Evolutionary conservation across 2,797 vertebrate species (phyloP), one percentile per base, ranked within the genome.

Genomic region (Channa striata): DNA sequence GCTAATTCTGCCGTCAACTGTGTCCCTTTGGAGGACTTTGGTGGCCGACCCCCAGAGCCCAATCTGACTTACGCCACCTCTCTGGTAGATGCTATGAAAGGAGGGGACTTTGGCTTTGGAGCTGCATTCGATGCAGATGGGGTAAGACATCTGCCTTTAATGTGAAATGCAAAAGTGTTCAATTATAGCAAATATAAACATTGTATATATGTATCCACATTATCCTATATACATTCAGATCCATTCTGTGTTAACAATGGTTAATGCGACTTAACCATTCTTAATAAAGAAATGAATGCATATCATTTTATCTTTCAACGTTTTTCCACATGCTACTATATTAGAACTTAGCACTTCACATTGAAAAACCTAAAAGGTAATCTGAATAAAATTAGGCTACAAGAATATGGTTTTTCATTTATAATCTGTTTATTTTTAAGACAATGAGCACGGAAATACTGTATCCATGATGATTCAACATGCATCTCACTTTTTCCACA

Each of bases 51-150:
- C 78, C 97, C 98, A 9, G 97, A 99, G 92, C 98, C 98, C 53
- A 98, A 95, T 88, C 92, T 97, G 83, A 97, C 94, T 0, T 98
- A 97, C 0, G 97, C 98, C 72, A 94, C 95, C 23, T 92, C 96
- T 11, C 94, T 99, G 87, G 91, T 98, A 61, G 97, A 99, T 58
- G 95, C 96, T 68, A 99, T 99, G 98, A 98, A 96, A 89, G 96
- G 96, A 74, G 97, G 98, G 1, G 98, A 99, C 57, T 97, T 97
- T 87, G 97, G 97, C 68, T 96, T 99, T 89, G 98, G 98, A 83
- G 98, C 97, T 50, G 98, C 98, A 1, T 98, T 99, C 87, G 98
- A 99, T 92, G 97, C 97, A n/a, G 98, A 99, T 36, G 98, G 98
- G 93, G 98, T 98, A 93, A 95, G 78, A 39, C 20, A 20, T 34